phyloP scores from a whole-genome alignment of 2,888 invertebrate genomes.

The Augochlorella aurata region DNA sequence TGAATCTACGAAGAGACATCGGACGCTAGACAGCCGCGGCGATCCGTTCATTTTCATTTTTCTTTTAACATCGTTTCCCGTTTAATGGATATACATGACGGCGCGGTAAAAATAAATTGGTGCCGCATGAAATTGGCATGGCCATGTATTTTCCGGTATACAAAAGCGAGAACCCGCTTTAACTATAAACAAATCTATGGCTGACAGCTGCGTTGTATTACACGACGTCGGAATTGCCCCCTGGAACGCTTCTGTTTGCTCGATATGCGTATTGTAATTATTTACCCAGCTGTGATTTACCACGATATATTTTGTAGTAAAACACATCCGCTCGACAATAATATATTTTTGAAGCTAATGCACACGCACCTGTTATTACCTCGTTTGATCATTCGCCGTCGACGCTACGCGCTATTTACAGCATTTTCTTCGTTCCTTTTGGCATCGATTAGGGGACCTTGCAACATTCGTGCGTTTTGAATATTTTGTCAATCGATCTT shows the following conservation, averaged over 20 bases:
- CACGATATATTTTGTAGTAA: slow-evolving; percentile 56
- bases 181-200: slow-evolving; percentile 65
- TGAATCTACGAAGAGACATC: not conserved
- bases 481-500: not conserved
- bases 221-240: slow-evolving; percentile 42
- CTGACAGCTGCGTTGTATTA: slow-evolving; percentile 59
- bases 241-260: slow-evolving; percentile 51
- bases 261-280: slow-evolving; percentile 54
- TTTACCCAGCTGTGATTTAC: slow-evolving; percentile 57
- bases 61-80: slow-evolving; percentile 32
- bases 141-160: slow-evolving; percentile 28
- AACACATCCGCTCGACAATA: slow-evolving; percentile 29
- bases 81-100: slow-evolving; percentile 45
- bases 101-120: slow-evolving; percentile 56
- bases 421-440: not conserved
- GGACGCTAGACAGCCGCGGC: not conserved
- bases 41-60: slow-evolving; percentile 54
- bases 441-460: not conserved
- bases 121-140: slow-evolving; percentile 48
- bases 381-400: slow-evolving; percentile 27
- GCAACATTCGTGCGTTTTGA: slow-evolving; percentile 3
- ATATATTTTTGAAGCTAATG: slow-evolving; percentile 47
- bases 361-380: slow-evolving; percentile 1
- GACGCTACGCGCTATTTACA: slow-evolving; percentile 23
- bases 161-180: slow-evolving; percentile 47